Evolutionary conservation across 2,113 vertebrate genomes (phyloP).

Genomic region (Sterrhoptilus dennistouni): DNA sequence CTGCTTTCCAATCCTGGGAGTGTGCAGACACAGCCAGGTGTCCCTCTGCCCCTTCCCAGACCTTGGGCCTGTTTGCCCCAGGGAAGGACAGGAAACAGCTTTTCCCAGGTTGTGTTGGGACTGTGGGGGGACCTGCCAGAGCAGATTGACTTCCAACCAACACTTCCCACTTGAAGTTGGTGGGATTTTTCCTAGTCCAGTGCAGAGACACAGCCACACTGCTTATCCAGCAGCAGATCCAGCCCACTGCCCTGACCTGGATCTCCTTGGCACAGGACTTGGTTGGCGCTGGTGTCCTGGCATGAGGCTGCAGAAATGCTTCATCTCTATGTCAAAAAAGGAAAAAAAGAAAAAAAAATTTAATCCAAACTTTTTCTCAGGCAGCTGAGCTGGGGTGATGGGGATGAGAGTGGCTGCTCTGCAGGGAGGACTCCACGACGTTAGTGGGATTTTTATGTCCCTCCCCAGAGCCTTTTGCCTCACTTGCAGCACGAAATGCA

Average conservation of each 20-base stretch:
- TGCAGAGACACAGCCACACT: background rate
- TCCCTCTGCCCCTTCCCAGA: background rate
- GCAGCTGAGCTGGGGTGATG: rapidly evolving
- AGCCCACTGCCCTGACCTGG: background rate
- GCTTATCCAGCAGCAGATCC: background rate
- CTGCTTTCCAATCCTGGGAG: background rate
- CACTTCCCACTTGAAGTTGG: background rate
- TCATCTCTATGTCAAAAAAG: background rate
- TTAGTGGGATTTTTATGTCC: background rate
- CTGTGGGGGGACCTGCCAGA: background rate
- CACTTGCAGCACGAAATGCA: background rate
- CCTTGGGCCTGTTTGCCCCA: background rate
- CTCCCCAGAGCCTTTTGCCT: background rate
- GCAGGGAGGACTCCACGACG: background rate
- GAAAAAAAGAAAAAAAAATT: background rate
- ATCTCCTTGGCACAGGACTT: background rate
- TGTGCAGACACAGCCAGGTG: background rate
- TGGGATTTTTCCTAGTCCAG: background rate
- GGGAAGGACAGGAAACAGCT: background rate
- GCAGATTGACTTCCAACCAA: background rate
- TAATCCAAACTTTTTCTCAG: background rate
- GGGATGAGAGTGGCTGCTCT: background rate
- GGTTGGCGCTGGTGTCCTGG: background rate
- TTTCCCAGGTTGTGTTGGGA: background rate
- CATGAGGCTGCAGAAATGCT: background rate